Conservation (phyloP, 1,140 invertebrate species). For the Hycleus cichorii region DNA sequence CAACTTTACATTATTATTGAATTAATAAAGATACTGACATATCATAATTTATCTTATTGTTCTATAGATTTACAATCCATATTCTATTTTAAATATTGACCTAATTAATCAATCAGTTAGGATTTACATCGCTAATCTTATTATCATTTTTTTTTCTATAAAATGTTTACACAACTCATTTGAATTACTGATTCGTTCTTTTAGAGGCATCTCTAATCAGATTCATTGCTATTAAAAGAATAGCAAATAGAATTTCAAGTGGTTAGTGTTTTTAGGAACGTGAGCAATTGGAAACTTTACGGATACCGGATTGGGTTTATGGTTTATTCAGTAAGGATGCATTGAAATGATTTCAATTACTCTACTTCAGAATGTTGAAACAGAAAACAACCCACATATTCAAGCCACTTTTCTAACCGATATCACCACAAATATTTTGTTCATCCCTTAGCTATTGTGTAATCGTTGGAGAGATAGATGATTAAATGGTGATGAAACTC, state of each 20-base stretch:
- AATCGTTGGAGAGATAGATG: background rate
- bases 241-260: background rate
- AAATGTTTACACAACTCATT: no score
- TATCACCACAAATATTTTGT: no score
- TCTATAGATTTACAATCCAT: background rate
- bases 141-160: no score
- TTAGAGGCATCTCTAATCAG: background rate
- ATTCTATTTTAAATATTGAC: no score
- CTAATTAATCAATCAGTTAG: no score
- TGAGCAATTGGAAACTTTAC: constrained; percentile 19
- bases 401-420: no score
- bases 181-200: background rate
- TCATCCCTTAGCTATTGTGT: no score
- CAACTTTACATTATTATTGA: constrained; percentile 12
- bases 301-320: constrained; percentile 21
- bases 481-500: background rate
- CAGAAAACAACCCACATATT: no score
- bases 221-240: background rate
- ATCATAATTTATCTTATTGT: constrained; percentile 23
- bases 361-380: constrained; percentile 16
- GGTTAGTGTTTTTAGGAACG: background rate
- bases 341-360: constrained; percentile 33
- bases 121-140: no score
- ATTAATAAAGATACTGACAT: constrained; percentile 9
- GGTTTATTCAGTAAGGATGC: constrained; percentile 31